Conservation (phyloP, 1,140 invertebrate genomes). For the Drosophila athabasca region DNA sequence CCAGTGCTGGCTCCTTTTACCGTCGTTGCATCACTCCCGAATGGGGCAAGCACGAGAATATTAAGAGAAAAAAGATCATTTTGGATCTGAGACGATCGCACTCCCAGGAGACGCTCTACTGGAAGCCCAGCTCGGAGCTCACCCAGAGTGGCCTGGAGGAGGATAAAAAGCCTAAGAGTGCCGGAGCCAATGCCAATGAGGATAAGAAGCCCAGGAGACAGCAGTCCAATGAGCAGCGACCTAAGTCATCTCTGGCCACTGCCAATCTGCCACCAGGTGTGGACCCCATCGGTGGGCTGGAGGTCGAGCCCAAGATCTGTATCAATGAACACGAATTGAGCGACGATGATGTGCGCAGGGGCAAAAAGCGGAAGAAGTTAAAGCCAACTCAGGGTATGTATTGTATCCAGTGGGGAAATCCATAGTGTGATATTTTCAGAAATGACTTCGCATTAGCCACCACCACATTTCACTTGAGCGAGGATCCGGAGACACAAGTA, state of each 20-base stretch:
- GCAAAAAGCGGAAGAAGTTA: constrained; percentile 77
- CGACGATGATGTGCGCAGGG: constrained; percentile 71
- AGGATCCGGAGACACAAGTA: constrained; percentile 83
- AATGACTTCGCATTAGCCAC: constrained; percentile 44
- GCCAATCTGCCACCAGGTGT: constrained; percentile 36
- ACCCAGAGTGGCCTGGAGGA: constrained; percentile 69
- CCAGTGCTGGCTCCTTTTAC: constrained; percentile 76
- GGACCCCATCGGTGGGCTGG: constrained; percentile 36
- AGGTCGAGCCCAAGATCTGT: constrained; percentile 64
- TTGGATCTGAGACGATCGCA: constrained; percentile 75
- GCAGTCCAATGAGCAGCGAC: constrained; percentile 67
- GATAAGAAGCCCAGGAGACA: constrained; percentile 67
- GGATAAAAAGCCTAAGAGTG: constrained; percentile 72
- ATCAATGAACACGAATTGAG: constrained; percentile 75
- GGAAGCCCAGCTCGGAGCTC: constrained; percentile 82
- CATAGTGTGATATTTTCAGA: not conserved
- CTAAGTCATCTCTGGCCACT: constrained; percentile 71
- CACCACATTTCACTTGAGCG: constrained; percentile 77
- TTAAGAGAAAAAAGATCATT: constrained; percentile 81
- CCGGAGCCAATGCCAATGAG: constrained; percentile 64
- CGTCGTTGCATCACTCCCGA: constrained; percentile 85
- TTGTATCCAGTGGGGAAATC: not conserved
- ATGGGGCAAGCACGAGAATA: constrained; percentile 80
- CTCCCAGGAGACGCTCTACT: constrained; percentile 81
- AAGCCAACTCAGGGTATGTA: constrained; percentile 64